Conservation (phyloP, 2,888 invertebrate genomes). For the Arrhopalites spinosus region DNA sequence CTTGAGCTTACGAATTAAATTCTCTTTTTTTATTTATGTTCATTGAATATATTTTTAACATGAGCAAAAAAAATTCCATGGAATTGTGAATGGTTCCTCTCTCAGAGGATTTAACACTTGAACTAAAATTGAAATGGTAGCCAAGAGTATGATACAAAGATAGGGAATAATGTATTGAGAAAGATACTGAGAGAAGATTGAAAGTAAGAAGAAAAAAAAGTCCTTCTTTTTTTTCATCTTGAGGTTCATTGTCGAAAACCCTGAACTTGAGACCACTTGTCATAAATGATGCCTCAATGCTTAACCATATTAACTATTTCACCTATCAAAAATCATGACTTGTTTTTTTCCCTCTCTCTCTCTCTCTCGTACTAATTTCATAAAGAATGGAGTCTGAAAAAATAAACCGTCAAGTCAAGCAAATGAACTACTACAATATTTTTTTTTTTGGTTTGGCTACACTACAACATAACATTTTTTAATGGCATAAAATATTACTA, state of each 20-base stretch:
- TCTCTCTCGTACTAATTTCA: constrained; percentile 18
- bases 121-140: background rate
- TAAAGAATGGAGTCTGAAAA: background rate
- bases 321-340: constrained; percentile 36
- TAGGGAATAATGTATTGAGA: background rate
- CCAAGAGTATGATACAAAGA: background rate
- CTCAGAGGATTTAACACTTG: constrained; percentile 6
- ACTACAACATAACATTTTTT: no score
- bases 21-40: no score
- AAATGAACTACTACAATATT: no score
- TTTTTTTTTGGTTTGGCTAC: no score
- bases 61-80: no score
- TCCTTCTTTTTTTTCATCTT: background rate
- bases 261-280: constrained; percentile 34
- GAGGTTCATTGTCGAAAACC: constrained; percentile 34
- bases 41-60: no score
- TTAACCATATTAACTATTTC: background rate
- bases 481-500: no score
- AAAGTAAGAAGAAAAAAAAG: background rate
- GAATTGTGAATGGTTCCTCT: no score
- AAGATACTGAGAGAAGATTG: background rate
- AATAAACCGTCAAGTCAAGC: background rate
- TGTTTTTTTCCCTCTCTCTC: constrained; percentile 17
- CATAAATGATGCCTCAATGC: background rate
- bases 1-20: no score